Evolutionary conservation across 2,113 vertebrate genomes (phyloP).

Genomic region (Opisthocomus hoazin): DNA sequence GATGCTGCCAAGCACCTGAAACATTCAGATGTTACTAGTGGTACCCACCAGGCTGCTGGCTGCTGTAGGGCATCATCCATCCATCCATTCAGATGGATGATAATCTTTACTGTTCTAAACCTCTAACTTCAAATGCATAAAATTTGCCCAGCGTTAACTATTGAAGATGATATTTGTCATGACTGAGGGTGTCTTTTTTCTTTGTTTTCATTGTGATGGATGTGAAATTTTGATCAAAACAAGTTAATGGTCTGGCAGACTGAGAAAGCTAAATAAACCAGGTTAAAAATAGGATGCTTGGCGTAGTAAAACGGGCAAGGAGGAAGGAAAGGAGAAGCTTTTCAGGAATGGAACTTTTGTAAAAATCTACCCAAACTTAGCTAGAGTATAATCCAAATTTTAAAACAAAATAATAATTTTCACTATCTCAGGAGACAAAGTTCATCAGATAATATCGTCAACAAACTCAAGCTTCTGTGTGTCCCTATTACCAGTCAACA

Average conservation of each 20-base stretch:
- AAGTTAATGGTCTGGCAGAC: neutral
- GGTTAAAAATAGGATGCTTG: neutral
- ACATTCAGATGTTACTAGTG: neutral
- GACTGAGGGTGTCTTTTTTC: neutral
- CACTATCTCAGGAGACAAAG: neutral
- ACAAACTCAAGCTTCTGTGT: neutral
- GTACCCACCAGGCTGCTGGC: neutral
- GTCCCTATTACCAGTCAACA: neutral
- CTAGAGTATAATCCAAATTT: neutral
- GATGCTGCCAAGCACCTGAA: conserved; percentile 77
- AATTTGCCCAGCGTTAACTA: neutral
- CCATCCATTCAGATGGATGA: neutral
- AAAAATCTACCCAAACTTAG: neutral
- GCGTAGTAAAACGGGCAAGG: neutral
- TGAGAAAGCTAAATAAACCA: neutral
- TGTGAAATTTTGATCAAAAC: neutral
- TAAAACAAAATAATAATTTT: neutral
- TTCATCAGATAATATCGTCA: neutral
- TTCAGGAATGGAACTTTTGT: neutral
- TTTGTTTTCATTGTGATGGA: neutral
- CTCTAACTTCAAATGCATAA: neutral
- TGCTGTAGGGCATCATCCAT: neutral
- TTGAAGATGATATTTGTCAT: neutral
- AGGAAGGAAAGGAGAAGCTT: neutral
- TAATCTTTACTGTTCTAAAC: neutral